Evolutionary conservation across 2,113 vertebrate genomes (phyloP).

Genomic region (Gymnocephalus cernua): DNA sequence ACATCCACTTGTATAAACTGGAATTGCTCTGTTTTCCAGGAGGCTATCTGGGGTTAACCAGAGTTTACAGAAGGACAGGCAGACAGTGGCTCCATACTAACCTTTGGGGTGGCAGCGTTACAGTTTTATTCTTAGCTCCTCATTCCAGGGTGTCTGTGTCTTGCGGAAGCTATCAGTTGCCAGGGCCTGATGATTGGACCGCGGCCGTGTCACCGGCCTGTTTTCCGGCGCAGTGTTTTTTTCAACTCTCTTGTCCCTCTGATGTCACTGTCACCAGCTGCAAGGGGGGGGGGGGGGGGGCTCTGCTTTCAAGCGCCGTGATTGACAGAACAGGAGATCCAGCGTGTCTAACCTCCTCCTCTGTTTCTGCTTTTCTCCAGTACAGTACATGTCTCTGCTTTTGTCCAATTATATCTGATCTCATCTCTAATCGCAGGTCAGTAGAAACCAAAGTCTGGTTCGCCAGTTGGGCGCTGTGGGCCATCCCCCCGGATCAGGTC

Average conservation of each 20-base stretch:
- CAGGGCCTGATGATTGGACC: constrained; percentile 71
- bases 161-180: constrained; percentile 75
- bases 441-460: constrained; percentile 46
- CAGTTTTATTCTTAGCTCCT: constrained; percentile 80
- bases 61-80: constrained; percentile 70
- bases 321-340: constrained; percentile 70
- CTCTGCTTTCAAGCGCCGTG: constrained; percentile 58
- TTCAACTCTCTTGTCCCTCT: constrained; percentile 55
- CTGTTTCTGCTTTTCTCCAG: constrained; percentile 46
- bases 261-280: constrained; percentile 74
- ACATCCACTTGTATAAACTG: neutral
- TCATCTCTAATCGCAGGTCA: constrained; percentile 61
- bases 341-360: constrained; percentile 2
- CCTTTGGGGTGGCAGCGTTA: constrained; percentile 69
- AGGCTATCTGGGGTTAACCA: constrained; percentile 56
- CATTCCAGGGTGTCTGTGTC: constrained; percentile 68
- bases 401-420: constrained; percentile 74
- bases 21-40: constrained; percentile 6
- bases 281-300: constrained; percentile 16
- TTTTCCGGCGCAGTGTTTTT: neutral
- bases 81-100: constrained; percentile 64
- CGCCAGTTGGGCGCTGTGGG: constrained; percentile 17
- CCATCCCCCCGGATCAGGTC: constrained; percentile 50
- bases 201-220: constrained; percentile 1
- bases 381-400: constrained; percentile 63